Percentiles rank a stretch among this genome's conserved stretches.
These are phyloP conservation scores for Platycheirus albimanus DNA, from an alignment of 2,888 invertebrate genomes.

Conservation along the genomic window DNA sequence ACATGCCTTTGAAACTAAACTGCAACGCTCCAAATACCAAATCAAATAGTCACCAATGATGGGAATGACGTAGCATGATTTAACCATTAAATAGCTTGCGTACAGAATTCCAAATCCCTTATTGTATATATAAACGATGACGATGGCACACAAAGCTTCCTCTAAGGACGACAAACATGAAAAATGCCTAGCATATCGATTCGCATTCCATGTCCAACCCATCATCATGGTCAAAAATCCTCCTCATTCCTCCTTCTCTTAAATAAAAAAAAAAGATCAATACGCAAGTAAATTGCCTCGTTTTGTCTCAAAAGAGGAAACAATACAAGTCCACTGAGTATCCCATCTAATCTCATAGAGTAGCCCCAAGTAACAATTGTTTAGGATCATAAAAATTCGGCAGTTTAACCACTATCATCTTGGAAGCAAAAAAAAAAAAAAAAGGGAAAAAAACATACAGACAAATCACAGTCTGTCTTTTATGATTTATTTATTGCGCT, in stretches of 20 bases:
- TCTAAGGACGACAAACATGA: conserved; percentile 47
- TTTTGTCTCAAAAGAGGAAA: conserved; percentile 56
- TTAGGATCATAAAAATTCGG: conserved; percentile 50
- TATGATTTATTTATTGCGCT: conserved; percentile 40
- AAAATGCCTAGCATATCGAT: conserved; percentile 47
- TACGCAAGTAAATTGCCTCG: conserved; percentile 69
- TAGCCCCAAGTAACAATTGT: conserved; percentile 63
- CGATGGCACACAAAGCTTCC: not conserved
- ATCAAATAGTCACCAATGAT: conserved; percentile 70
- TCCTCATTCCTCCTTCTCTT: not conserved
- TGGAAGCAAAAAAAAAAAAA: conserved; percentile 3
- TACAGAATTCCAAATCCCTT: conserved; percentile 63
- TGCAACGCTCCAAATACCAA: conserved; percentile 68
- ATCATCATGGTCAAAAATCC: conserved; percentile 1
- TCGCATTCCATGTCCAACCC: conserved; percentile 14
- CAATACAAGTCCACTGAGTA: conserved; percentile 57
- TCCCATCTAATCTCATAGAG: conserved; percentile 65
- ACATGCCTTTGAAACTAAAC: conserved; percentile 48
- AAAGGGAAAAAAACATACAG: conserved; percentile 24
- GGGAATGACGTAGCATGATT: conserved; percentile 66
- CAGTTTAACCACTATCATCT: conserved; percentile 44
- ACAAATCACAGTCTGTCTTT: conserved; percentile 33
- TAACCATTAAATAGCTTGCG: conserved; percentile 60
- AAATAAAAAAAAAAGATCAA: conserved; percentile 52
- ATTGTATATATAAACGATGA: conserved; percentile 14